Evolutionary conservation across 2,113 vertebrate species (phyloP).

Genomic region (Aptenodytes patagonicus): DNA sequence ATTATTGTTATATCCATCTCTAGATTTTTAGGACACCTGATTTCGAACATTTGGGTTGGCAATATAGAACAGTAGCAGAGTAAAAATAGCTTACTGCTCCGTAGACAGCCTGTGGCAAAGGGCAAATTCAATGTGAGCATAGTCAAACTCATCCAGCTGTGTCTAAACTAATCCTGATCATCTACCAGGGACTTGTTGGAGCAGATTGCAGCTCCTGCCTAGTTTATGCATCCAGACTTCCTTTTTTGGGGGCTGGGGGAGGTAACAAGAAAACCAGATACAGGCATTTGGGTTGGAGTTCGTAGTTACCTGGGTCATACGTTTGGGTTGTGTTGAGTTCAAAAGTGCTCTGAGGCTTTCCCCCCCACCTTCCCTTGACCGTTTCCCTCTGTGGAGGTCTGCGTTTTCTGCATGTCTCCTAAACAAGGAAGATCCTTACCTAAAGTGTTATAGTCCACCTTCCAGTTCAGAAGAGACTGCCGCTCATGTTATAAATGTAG

Average conservation of each 20-base stretch:
- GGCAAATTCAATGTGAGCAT: background rate
- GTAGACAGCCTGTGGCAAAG: background rate
- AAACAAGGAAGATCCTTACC: background rate
- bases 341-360: background rate
- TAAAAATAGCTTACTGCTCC: background rate
- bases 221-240: background rate
- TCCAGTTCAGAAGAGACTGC: background rate
- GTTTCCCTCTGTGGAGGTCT: background rate
- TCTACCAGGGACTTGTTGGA: background rate
- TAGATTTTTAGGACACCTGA: background rate
- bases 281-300: background rate
- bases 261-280: background rate
- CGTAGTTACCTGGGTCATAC: background rate
- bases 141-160: background rate
- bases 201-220: background rate
- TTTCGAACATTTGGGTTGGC: background rate
- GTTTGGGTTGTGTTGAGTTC: background rate
- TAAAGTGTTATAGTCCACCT: background rate
- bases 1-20: background rate
- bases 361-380: background rate
- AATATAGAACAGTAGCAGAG: background rate
- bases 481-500: background rate
- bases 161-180: background rate
- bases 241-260: fast-evolving
- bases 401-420: background rate